Base-by-base conservation (phyloP, 2,113 vertebrate genomes). In the Grammomys surdaster region DNA sequence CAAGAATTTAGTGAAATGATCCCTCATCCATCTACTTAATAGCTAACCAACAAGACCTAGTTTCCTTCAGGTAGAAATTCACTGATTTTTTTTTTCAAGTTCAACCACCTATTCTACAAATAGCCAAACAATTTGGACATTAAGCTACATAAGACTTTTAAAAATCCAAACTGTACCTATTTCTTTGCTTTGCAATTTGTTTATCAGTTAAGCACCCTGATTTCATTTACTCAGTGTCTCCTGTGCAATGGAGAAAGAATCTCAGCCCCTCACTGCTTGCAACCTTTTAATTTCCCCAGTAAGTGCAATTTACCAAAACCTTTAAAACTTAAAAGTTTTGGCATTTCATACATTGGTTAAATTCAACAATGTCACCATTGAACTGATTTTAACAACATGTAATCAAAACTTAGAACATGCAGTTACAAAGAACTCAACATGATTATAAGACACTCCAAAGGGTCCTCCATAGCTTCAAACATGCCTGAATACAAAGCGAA, bases 351-450 rank as follows among this genome's bases (percentile, higher is more conserved):
- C 12, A 85, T 22, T n/a, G 26, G 95, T 31, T 86, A 80, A 90
- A 85, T 82, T 86, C 31, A 76, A 85, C 31, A 89, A 89, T 94
- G 54, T 40, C 17, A 70, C 48, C 7, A 65, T 7, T 22, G 36
- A 93, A 85, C 13, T 96, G 5, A 67, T 60, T 93, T 86, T 76
- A 96, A 81, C 4, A 86, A 89, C 24, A 73, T 60, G 16, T n/a
- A 78, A 85, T 40, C 16, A 92, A 90, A 89, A 72, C 72, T 82
- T 82, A 88, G 6, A 84, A 36, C 40, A 75, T 8, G 58, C 11
- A 33, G 20, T 73, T 84, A 93, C 51, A 94, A 87, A 86, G 36
- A 48, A 51, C 20, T 77, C 22, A 89, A 5, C 43, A 36, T 67
- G 28, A 58, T 85, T 86, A 54, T 1, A 77, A 12, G 13, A 76